Base-by-base conservation (phyloP, 2,888 invertebrate species). In the Sinelater perroti region DNA sequence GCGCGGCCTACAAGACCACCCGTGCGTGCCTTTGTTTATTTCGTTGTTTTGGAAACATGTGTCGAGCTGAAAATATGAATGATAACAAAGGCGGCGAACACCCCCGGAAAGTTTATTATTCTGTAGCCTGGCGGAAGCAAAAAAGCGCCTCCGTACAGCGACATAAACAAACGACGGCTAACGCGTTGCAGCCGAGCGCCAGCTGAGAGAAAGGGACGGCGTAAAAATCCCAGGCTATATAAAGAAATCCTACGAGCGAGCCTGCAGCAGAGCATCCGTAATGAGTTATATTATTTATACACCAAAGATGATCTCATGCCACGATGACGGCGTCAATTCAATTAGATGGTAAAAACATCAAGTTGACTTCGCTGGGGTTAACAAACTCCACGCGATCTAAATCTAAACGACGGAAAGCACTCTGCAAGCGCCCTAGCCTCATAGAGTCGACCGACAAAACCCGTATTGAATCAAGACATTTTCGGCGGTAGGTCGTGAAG, bases 301-400 rank as follows among this genome's bases (percentile, higher is more conserved):
- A 47, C 52, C 44, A 33, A 51, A 47, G 58, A 53, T 58, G 58
- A 58, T 58, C 58, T 58, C 58, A 58, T 47, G 47, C 40, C 53
- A 46, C 58, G 49, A 44, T 53, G 47, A 58, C 47, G 53, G 50
- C 47, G 58, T 52, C 58, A 53, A 58, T 58, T 58, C 52, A 58
- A 58, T 58, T 58, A 58, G 47, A 58, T 58, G 52, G 52, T 52
- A 46, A 52, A 53, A 56, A 56, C 56, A 56, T 56, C 50, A 56
- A 44, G 20, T 24, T 31, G 54, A n/a, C n/a, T 28, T 28, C 10
- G 28, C 14, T 28, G 50, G 36, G 58, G 58, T 58, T 58, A 58
- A 58, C 21, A 58, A 58, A 58, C 58, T 58, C 58, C 24, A 8
- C 2, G n/a, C 18, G 58, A 20, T 35, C 51, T 31, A 31, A 56